phyloP scores from a whole-genome alignment of 2,888 invertebrate species.

The Itoplectis maculator region DNA sequence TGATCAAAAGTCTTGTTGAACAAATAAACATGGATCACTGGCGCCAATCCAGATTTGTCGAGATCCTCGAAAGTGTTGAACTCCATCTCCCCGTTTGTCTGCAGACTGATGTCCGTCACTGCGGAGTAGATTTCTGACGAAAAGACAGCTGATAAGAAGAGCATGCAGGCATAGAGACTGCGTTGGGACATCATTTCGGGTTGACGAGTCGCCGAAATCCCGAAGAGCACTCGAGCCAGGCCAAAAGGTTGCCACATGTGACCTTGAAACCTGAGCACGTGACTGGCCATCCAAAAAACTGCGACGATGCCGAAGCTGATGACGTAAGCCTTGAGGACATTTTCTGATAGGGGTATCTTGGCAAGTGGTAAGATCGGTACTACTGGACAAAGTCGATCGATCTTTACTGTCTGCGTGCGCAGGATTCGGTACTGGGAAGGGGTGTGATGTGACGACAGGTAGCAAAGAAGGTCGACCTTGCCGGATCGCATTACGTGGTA shows the following conservation, averaged over 20 bases:
- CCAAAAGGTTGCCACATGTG: conserved; percentile 49
- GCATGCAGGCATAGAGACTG: conserved; percentile 48
- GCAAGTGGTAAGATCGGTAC: conserved; percentile 47
- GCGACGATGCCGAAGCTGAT: conserved; percentile 38
- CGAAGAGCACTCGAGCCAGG: conserved; percentile 39
- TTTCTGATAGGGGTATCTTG: background rate
- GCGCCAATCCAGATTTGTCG: conserved; percentile 59
- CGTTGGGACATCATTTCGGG: conserved; percentile 57
- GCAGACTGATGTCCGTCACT: conserved; percentile 59
- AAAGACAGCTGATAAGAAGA: conserved; percentile 60
- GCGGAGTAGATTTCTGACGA: conserved; percentile 60
- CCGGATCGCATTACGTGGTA: conserved; percentile 27
- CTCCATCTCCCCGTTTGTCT: background rate
- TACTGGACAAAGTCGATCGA: conserved; percentile 59
- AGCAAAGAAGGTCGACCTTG: conserved; percentile 38
- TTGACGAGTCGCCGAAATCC: background rate
- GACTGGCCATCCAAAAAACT: no score
- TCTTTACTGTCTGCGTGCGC: conserved; percentile 26
- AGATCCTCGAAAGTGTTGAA: conserved; percentile 62
- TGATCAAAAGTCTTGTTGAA: conserved; percentile 53
- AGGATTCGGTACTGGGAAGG: conserved; percentile 1
- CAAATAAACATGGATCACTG: conserved; percentile 31
- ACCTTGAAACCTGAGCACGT: conserved; percentile 48
- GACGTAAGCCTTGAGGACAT: conserved; percentile 20
- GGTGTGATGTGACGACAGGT: background rate